Evolutionary conservation across 1,140 invertebrate species (phyloP), one percentile per base, ranked within the genome.

Genomic region (Drepana arcuata): DNA sequence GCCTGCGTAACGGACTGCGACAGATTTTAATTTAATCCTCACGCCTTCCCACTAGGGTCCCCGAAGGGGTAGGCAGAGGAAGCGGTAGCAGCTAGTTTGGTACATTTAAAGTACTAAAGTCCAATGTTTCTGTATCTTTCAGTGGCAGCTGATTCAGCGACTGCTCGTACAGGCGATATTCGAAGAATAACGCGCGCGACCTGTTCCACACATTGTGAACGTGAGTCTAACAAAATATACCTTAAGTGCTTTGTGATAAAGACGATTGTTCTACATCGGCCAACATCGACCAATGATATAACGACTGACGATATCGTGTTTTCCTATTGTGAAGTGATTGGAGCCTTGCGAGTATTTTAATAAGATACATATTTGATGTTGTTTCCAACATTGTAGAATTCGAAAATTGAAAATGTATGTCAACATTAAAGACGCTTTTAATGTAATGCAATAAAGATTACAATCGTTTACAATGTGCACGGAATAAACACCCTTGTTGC

Each of bases 121-220:
- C 18, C 18, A 21, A 21, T 21, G 4, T 21, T 4, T 21, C 9
- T 21, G 10, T 26, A 15, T 29, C 28, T 74, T 74, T 3, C 73
- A 82, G 78, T 60, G 78, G 74, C 49, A 82, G 78, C 78, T 82
- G 78, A 82, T 82, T 79, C 61, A 82, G 78, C 69, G 78, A 79
- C 57, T 78, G 69, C 55, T 79, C 78, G 54, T 71, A 74, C 51
- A 75, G 62, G 67, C 78, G 78, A 48, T 80, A 78, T 62, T 81
- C 77, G 0, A 79, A 81, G 68, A 71, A 79, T 68, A 78, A 75
- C 65, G 78, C 78, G 7, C 38, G 74, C 59, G 72, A 79, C 63
- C 52, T 82, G 12, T 82, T 78, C 64, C 66, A 82, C 59, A 82
- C 78, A 39, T 66, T 82, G 41, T 82, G 58, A 69, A 53, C 28